Percentiles rank a stretch among this genome's conserved stretches.
Evolutionary conservation across 53 echinoderm and acorn worm genomes (phyloP).

Genomic region (Astropecten irregularis): DNA sequence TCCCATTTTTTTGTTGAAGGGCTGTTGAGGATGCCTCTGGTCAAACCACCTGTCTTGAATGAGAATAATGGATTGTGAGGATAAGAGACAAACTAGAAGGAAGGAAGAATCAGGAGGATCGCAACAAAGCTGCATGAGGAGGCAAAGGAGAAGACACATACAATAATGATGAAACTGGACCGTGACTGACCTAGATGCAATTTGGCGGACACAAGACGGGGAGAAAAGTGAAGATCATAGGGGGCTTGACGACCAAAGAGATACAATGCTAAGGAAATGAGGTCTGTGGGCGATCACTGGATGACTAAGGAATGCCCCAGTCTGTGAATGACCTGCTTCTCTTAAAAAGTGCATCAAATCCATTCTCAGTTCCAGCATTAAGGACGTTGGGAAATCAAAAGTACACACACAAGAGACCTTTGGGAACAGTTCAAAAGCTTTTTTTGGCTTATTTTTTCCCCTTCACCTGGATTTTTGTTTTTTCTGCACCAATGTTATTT

Average conservation of each 20-base stretch:
- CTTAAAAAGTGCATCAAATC: too few relatives aligned
- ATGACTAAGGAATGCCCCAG: background rate
- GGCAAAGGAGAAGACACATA: background rate
- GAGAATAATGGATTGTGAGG: conserved; percentile 26
- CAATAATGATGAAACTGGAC: conserved; percentile 37
- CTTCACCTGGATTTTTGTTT: too few relatives aligned
- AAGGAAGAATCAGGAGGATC: too few relatives aligned
- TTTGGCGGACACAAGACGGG: too few relatives aligned
- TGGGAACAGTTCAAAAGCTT: background rate
- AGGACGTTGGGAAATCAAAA: too few relatives aligned
- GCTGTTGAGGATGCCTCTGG: conserved; percentile 31
- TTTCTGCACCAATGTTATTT: too few relatives aligned
- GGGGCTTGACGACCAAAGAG: background rate
- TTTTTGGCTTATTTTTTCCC: background rate
- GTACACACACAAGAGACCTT: too few relatives aligned
- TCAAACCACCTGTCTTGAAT: conserved; percentile 48
- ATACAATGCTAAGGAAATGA: background rate
- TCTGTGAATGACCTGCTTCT: too few relatives aligned
- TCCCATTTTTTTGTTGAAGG: background rate
- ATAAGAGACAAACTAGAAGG: background rate
- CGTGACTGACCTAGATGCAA: background rate
- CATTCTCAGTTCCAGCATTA: too few relatives aligned
- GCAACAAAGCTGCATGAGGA: background rate
- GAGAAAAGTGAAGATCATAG: too few relatives aligned
- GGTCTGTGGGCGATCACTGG: background rate